These are phyloP conservation scores for Tenthredo scrophulariae DNA, from an alignment of 2,888 invertebrate species.

Conservation along the genomic window DNA sequence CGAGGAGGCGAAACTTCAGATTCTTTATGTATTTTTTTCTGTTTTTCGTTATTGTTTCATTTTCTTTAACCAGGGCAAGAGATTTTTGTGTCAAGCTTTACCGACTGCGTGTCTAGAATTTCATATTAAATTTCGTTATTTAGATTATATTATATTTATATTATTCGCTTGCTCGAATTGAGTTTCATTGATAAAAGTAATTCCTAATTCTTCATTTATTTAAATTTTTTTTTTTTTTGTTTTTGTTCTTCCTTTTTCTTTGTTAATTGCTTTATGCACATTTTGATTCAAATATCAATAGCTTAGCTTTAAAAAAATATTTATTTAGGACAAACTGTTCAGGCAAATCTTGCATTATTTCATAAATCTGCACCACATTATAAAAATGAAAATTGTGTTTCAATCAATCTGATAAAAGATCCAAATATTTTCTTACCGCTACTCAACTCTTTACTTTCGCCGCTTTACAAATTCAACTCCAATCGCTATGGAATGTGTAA, in stretches of 20 bases:
- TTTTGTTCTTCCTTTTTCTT: too few relatives aligned
- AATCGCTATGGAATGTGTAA: slow-evolving; percentile 30
- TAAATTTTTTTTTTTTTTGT: neutral
- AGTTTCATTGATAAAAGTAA: neutral
- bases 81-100: slow-evolving; percentile 62
- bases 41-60: slow-evolving; percentile 52
- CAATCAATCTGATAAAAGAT: neutral
- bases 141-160: neutral
- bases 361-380: neutral
- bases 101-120: slow-evolving; percentile 54
- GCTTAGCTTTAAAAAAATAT: slow-evolving; percentile 51
- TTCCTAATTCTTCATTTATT: slow-evolving; percentile 1
- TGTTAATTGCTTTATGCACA: slow-evolving; percentile 25
- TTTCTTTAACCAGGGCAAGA: slow-evolving; percentile 56
- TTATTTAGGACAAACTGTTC: slow-evolving; percentile 32
- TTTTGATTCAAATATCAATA: slow-evolving; percentile 24
- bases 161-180: neutral
- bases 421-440: neutral
- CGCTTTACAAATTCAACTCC: neutral
- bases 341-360: slow-evolving; percentile 39
- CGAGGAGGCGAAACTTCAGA: slow-evolving; percentile 60
- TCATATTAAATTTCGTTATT: slow-evolving; percentile 33
- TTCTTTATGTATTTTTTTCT: slow-evolving; percentile 39
- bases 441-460: neutral
- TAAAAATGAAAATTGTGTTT: slow-evolving; percentile 34